phyloP scores from a whole-genome alignment of 2,113 vertebrate species.

The Danionella cerebrum region DNA sequence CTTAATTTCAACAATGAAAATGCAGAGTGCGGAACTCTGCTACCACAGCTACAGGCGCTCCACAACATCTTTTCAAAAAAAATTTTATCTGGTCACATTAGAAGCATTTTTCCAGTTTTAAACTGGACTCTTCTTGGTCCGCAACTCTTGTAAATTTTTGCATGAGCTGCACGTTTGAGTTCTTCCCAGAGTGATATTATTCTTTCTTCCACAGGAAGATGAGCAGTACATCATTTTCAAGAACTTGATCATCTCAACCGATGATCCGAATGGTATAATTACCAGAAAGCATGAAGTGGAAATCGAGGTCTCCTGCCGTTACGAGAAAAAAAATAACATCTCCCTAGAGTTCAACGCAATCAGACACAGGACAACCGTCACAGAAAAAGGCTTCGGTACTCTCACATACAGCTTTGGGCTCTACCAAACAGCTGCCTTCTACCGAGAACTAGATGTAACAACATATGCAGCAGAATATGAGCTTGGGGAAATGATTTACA shows the following conservation, averaged over 20 bases:
- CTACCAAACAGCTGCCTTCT: background rate
- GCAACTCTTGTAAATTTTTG: too few species aligned
- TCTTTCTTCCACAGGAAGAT: constrained; percentile 49
- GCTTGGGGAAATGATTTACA: constrained; percentile 34
- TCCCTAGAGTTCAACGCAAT: constrained; percentile 42
- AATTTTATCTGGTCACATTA: too few species aligned
- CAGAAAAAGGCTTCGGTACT: constrained; percentile 56
- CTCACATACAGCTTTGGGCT: constrained; percentile 55
- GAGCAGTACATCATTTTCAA: constrained; percentile 50
- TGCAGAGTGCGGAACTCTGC: too few species aligned
- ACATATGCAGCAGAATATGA: constrained; percentile 31
- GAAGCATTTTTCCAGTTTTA: too few species aligned
- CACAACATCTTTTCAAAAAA: too few species aligned
- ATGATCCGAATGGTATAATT: constrained; percentile 28
- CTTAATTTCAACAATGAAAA: too few species aligned
- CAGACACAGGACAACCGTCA: constrained; percentile 40
- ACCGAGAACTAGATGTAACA: background rate
- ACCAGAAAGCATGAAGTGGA: constrained; percentile 54
- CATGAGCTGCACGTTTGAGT: too few species aligned
- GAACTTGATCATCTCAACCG: constrained; percentile 53
- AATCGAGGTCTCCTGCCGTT: constrained; percentile 57
- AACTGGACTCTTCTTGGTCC: too few species aligned
- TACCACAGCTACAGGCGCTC: too few species aligned
- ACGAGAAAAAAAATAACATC: constrained; percentile 52
- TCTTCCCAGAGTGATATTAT: too few species aligned